Evolutionary conservation across 2,797 vertebrate genomes (phyloP).

Genomic region (Chelidonichthys spinosus): DNA sequence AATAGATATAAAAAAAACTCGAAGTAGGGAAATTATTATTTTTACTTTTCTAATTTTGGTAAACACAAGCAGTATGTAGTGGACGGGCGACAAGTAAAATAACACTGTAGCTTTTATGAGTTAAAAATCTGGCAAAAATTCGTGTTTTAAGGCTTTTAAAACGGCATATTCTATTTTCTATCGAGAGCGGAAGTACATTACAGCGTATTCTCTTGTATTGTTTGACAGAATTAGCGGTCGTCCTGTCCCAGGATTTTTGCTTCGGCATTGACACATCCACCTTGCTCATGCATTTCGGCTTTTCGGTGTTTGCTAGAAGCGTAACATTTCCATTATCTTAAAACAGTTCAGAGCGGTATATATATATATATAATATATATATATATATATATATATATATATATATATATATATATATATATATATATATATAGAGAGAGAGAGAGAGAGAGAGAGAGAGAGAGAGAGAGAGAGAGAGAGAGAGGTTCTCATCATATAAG

Average conservation of each 20-base stretch:
- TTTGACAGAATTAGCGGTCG: neutral
- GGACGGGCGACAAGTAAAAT: neutral
- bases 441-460: no score
- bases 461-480: no score
- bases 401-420: no score
- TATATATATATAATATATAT: no score
- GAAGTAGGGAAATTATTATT: neutral
- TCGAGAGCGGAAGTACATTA: conserved; percentile 22
- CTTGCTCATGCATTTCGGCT: neutral
- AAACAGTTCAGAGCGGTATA: neutral
- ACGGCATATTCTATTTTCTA: neutral
- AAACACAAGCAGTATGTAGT: no score
- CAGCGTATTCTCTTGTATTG: neutral
- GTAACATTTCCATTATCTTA: neutral
- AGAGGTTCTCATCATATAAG: neutral
- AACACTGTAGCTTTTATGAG: neutral
- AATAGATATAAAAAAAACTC: neutral
- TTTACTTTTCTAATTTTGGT: neutral
- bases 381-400: no score
- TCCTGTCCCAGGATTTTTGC: neutral
- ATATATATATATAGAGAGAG: no score
- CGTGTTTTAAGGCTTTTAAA: neutral
- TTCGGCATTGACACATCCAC: neutral
- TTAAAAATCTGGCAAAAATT: neutral
- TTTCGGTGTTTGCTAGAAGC: neutral